Evolutionary conservation across 2,888 invertebrate genomes (phyloP).

Genomic region (Oeneis ivallda): DNA sequence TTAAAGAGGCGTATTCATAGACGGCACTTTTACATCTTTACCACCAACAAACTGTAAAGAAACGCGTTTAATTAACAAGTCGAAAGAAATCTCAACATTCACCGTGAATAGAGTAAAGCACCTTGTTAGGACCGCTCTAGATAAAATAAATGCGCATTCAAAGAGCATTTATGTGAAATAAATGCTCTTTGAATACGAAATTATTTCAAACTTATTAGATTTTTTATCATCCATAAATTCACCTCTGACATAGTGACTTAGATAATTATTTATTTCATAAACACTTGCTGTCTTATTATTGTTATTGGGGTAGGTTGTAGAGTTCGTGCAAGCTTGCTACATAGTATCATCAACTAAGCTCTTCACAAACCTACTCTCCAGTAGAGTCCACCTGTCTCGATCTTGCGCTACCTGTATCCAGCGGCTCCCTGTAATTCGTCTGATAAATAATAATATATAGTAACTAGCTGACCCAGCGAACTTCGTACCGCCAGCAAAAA

Average conservation of each 20-base stretch:
- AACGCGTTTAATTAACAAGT: constrained; percentile 68
- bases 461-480: too few relatives aligned
- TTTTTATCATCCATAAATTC: constrained; percentile 48
- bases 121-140: constrained; percentile 69
- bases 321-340: too few relatives aligned
- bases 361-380: too few relatives aligned
- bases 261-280: background rate
- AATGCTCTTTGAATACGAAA: constrained; percentile 50
- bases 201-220: constrained; percentile 44
- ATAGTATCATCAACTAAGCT: too few relatives aligned
- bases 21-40: constrained; percentile 54
- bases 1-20: constrained; percentile 56
- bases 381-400: too few relatives aligned
- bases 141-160: constrained; percentile 43
- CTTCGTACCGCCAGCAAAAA: too few relatives aligned
- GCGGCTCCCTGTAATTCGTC: too few relatives aligned
- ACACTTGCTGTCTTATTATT: background rate
- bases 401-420: too few relatives aligned
- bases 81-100: constrained; percentile 61
- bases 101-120: constrained; percentile 64
- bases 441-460: too few relatives aligned
- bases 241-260: constrained; percentile 44
- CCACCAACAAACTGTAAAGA: constrained; percentile 45
- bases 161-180: constrained; percentile 42
- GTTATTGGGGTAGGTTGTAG: too few relatives aligned